Percentiles rank a stretch among this genome's conserved stretches.
phyloP scores from a whole-genome alignment of 2,113 vertebrate genomes.

The Otolemur garnettii region DNA sequence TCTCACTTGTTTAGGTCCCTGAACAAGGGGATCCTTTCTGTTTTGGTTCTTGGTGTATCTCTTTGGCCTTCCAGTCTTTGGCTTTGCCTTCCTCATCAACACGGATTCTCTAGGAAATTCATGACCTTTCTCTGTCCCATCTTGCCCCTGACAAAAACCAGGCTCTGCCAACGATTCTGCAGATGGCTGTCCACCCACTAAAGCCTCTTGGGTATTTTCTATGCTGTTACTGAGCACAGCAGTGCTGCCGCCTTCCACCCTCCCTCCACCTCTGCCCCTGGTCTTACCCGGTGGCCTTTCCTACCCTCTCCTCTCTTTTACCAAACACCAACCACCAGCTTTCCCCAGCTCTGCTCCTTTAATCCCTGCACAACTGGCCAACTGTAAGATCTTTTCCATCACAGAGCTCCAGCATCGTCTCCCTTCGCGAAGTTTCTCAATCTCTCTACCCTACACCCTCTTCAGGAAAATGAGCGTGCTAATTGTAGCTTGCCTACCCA shows the following conservation, averaged over 20 bases:
- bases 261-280: not conserved
- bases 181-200: not conserved
- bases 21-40: not conserved
- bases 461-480: not conserved
- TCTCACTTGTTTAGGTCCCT: not conserved
- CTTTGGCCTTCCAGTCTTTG: not conserved
- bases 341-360: not conserved
- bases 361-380: not conserved
- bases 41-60: not conserved
- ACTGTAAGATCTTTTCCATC: not conserved
- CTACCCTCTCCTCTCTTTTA: not conserved
- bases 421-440: not conserved
- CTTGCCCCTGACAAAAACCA: not conserved
- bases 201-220: not conserved
- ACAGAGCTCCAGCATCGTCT: not conserved
- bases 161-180: not conserved
- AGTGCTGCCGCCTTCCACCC: not conserved
- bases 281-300: not conserved
- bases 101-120: not conserved
- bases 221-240: not conserved
- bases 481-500: not conserved
- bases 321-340: not conserved
- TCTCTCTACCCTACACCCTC: not conserved
- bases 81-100: not conserved
- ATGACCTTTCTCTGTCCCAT: not conserved